phyloP scores from a whole-genome alignment of 1,140 invertebrate species.

The Bicyclus anynana region DNA sequence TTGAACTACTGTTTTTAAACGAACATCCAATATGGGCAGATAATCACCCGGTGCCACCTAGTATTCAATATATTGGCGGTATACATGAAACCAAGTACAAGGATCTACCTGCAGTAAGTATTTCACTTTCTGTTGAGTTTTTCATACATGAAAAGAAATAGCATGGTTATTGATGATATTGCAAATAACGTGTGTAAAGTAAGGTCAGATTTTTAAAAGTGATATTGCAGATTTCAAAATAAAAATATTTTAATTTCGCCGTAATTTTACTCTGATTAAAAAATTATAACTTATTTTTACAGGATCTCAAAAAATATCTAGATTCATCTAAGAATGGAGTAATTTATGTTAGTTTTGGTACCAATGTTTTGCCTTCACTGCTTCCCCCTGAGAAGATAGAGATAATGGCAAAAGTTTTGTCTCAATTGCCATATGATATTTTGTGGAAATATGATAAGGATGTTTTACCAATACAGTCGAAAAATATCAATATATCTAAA shows the following conservation, averaged over 20 bases:
- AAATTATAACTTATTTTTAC: constrained; percentile 44
- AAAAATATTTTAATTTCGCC: no score
- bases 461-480: constrained; percentile 4
- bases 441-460: constrained; percentile 19
- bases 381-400: constrained; percentile 8
- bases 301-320: constrained; percentile 11
- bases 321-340: constrained; percentile 18
- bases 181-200: no score
- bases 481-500: constrained; percentile 11
- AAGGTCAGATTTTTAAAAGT: no score
- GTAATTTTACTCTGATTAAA: no score
- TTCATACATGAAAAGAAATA: neutral
- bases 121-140: constrained; percentile 23
- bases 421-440: constrained; percentile 15
- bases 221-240: no score
- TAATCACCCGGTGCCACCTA: constrained; percentile 66
- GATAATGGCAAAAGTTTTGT: constrained; percentile 16
- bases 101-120: constrained; percentile 52
- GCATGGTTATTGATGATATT: neutral
- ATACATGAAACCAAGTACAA: constrained; percentile 66
- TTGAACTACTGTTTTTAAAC: constrained; percentile 76
- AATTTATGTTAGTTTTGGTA: constrained; percentile 21
- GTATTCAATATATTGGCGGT: constrained; percentile 79
- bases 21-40: constrained; percentile 64
- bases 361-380: constrained; percentile 9